Base-by-base conservation (phyloP, 2,113 vertebrate genomes). In the Chaetodon trifascialis region DNA sequence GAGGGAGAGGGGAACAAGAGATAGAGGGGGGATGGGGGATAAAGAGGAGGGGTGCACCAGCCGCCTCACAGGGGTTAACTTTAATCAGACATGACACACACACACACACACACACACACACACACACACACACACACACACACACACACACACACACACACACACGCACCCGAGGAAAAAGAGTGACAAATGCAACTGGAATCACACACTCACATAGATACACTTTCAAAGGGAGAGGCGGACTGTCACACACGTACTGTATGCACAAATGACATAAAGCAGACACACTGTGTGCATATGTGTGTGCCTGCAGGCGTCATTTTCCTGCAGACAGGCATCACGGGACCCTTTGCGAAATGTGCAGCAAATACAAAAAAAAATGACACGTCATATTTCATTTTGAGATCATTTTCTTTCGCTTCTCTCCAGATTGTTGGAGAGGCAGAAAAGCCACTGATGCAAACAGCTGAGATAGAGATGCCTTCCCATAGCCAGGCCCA, bases 21-120 rank as follows among this genome's bases (percentile, higher is more conserved):
- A 68, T 40, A 19, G 64, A 44, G 49, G 42, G 56, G 66, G 79
- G 75, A 40, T 58, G 79, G 87, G 73, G 65, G 64, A 66, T 38
- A 67, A 42, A 73, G 23, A 52, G 81, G 81, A 88, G 77, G 87
- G 89, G 89, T 88, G 90, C 85, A 90, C 87, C 84, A 90, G 91
- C 78, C 88, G n/a, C 91, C 85, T 93, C 90, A 83, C 71, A 90
- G 84, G 92, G 94, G 91, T 94, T 94, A 94, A 94, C 84, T 92
- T 90, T 94, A 94, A 95, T 94, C 91, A 95, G 92, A 94, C 89
- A 76, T 93, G 93, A 94, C 93, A 93, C 77, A 86, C 85, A 90
- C 66, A 82, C 85, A 82, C 73, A 92, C 79, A 86, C 84, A 30
- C 30, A 30, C 30, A 30, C 30, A 30, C 30, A 30, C 30, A 30